Base-by-base conservation (phyloP, 2,797 vertebrate genomes). In the Poecilia picta region DNA sequence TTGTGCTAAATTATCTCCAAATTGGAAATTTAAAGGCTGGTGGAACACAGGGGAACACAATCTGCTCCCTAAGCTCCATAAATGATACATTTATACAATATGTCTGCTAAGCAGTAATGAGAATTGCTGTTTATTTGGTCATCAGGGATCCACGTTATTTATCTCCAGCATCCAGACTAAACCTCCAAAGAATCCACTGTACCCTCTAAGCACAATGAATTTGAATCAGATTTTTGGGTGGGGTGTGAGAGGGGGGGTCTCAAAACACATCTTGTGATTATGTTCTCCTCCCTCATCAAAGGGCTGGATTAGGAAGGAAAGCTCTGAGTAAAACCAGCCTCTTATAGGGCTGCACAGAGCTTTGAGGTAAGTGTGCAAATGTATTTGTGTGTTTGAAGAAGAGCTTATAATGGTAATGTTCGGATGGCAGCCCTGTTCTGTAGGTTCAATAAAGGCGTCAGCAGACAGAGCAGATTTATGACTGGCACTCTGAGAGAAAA, bases 1-100 rank as follows among this genome's bases (percentile, higher is more conserved):
- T 76, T 73, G 57, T 75, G 87, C 76, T 89, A 89, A 91, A 93
- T 94, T 92, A 84, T 87, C 83, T 89, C 74, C 85, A 91, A 94
- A 95, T 93, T 89, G 84, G 92, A 93, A 94, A 89, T 92, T 91
- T 90, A 86, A 73, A 75, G 79, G 84, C 79, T 80, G 78, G 70
- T 39, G 70, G 64, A 49, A 71, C 71, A 80, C 81, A 86, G 59
- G 83, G 80, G 33, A 55, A 68, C 71, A 80, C 80, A 87, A 77
- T 78, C 71, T 83, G 31, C 83, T 81, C 80, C 79, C 79, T 53
- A 74, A 28, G 62, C 41, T 73, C 46, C 81, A 66, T 55, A 62
- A 73, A n/a, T 51, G 72, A 25, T 25, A 57, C 74, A 57, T 76
- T 62, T 73, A 25, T 78, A 39, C 33, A 57, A 51, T 73, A 45